Evolutionary conservation across 2,888 invertebrate species (phyloP).

Genomic region (Andrena bucephala): DNA sequence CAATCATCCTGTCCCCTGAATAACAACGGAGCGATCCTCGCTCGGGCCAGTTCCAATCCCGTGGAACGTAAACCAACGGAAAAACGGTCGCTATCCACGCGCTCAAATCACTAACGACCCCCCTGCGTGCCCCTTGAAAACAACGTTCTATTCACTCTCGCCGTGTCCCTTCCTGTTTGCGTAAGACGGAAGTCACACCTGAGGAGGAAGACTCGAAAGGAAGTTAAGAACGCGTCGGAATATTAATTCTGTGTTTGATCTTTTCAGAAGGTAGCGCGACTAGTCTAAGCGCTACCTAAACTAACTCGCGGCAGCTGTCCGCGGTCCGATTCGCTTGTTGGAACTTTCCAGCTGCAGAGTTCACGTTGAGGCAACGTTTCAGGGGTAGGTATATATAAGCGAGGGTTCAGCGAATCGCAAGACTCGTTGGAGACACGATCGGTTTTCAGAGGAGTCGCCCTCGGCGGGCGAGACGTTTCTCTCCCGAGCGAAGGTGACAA

Average conservation of each 20-base stretch:
- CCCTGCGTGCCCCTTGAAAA: not conserved
- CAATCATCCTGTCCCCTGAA: constrained; percentile 32
- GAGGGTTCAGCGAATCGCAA: not conserved
- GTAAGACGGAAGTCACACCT: constrained; percentile 63
- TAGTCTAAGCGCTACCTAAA: not conserved
- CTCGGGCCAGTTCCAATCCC: constrained; percentile 28
- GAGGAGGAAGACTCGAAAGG: constrained; percentile 46
- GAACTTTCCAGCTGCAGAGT: too few species aligned
- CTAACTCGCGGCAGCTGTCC: not conserved
- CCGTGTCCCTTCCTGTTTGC: constrained; percentile 49
- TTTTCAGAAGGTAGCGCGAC: not conserved
- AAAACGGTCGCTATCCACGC: not conserved
- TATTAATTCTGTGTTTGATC: constrained; percentile 50
- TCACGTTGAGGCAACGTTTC: too few species aligned
- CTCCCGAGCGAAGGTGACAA: constrained; percentile 47
- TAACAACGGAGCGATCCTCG: constrained; percentile 41
- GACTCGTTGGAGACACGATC: constrained; percentile 1
- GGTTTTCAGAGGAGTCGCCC: not conserved
- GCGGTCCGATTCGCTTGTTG: too few species aligned
- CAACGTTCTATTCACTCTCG: not conserved
- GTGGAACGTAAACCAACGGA: not conserved
- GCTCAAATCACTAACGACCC: not conserved
- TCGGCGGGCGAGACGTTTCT: not conserved
- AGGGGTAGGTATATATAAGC: too few species aligned
- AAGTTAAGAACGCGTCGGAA: constrained; percentile 54